Evolutionary conservation across 2,888 invertebrate species (phyloP).

Genomic region (Epirrhoe tristata): DNA sequence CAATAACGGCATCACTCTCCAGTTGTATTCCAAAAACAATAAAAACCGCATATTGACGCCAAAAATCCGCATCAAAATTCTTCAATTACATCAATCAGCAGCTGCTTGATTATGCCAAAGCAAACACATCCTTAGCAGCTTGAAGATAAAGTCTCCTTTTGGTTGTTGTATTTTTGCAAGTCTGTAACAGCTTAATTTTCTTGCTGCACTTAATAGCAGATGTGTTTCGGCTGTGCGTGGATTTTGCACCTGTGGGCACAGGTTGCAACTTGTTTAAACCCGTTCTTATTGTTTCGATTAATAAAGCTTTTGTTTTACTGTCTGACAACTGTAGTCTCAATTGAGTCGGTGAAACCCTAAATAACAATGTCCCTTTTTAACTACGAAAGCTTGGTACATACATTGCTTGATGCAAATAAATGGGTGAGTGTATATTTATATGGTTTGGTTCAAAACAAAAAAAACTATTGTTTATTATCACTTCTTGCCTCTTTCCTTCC

Average conservation of each 20-base stretch:
- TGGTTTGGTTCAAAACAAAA: too few relatives aligned
- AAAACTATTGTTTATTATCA: too few relatives aligned
- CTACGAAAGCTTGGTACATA: too few relatives aligned
- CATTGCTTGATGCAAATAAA: too few relatives aligned
- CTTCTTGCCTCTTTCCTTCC: too few relatives aligned
- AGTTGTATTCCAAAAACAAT: slow-evolving; percentile 11
- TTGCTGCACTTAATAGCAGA: slow-evolving; percentile 39
- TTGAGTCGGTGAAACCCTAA: not conserved
- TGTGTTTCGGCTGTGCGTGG: slow-evolving; percentile 34
- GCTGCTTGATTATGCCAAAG: slow-evolving; percentile 12
- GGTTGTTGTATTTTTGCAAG: not conserved
- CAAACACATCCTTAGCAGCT: not conserved
- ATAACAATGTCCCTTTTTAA: not conserved
- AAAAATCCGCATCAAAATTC: slow-evolving; percentile 33
- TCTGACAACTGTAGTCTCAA: not conserved
- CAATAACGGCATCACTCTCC: slow-evolving; percentile 19
- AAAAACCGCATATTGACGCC: slow-evolving; percentile 21
- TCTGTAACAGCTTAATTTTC: slow-evolving; percentile 33
- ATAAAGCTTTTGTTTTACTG: not conserved
- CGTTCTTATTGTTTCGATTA: slow-evolving; percentile 18
- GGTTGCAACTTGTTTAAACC: slow-evolving; percentile 36
- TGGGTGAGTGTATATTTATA: too few relatives aligned
- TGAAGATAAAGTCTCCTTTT: slow-evolving; percentile 3
- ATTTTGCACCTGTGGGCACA: slow-evolving; percentile 46
- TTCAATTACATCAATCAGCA: slow-evolving; percentile 34